Evolutionary conservation across 2,888 invertebrate species (phyloP).

Genomic region (Ditylenchus weischeri): DNA sequence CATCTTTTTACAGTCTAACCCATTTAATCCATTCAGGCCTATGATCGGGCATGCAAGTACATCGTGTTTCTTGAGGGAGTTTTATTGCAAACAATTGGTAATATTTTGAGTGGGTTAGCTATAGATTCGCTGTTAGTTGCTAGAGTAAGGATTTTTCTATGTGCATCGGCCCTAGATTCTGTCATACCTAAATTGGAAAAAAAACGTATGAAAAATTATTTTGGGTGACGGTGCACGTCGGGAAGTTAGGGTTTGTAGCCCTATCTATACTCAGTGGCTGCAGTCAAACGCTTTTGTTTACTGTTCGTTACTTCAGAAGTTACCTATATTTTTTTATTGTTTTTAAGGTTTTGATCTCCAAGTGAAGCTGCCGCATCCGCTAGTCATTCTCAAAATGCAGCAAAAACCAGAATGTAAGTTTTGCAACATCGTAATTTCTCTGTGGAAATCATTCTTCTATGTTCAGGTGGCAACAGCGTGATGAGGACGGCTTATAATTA

Average conservation of each 20-base stretch:
- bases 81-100: constrained; percentile 84
- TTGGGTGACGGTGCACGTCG: too few species aligned
- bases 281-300: too few species aligned
- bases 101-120: constrained; percentile 6
- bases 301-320: neutral
- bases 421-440: neutral
- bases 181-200: too few species aligned
- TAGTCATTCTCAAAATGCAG: constrained; percentile 91
- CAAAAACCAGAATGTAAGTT: constrained; percentile 79
- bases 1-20: constrained; percentile 8
- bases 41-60: constrained; percentile 74
- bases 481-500: constrained; percentile 97
- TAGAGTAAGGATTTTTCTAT: too few species aligned
- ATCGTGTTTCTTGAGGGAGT: constrained; percentile 94
- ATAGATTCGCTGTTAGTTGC: too few species aligned
- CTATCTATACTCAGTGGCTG: too few species aligned
- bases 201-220: too few species aligned
- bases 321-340: constrained; percentile 19
- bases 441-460: neutral
- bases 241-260: too few species aligned
- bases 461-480: constrained; percentile 72
- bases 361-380: constrained; percentile 95
- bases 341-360: constrained; percentile 86
- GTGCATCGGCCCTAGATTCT: neutral
- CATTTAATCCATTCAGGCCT: constrained; percentile 16